Conservation (phyloP, 2,888 invertebrate species). For the Scrobipalpa atriplicella region DNA sequence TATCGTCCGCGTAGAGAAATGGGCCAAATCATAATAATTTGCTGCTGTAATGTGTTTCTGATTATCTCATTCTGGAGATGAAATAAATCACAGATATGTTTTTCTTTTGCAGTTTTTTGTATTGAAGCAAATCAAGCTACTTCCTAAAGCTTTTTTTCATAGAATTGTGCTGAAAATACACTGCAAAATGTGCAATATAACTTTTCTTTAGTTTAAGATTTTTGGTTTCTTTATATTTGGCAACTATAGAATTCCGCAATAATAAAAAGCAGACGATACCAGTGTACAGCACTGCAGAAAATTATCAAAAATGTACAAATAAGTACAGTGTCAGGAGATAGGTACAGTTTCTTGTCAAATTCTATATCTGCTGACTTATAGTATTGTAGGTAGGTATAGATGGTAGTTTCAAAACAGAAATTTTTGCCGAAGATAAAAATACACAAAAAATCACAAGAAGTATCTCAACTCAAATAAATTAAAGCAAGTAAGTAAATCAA, state of each 20-base stretch:
- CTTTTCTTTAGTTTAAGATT: too few species aligned
- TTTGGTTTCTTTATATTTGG: too few species aligned
- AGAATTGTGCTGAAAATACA: too few species aligned
- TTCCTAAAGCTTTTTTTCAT: background rate
- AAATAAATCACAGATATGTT: background rate
- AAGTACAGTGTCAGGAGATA: too few species aligned
- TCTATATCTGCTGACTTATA: too few species aligned
- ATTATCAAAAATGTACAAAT: background rate
- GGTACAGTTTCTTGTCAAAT: too few species aligned
- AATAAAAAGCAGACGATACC: background rate
- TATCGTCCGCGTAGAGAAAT: constrained; percentile 67
- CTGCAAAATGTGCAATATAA: too few species aligned
- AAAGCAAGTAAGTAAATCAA: constrained; percentile 1
- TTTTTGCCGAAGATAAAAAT: too few species aligned
- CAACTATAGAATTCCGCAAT: background rate
- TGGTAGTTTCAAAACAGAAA: too few species aligned
- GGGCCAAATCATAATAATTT: constrained; percentile 60
- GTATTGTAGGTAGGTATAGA: too few species aligned
- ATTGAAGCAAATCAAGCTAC: background rate
- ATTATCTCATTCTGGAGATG: constrained; percentile 48
- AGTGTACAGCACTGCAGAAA: background rate
- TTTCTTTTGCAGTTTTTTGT: too few species aligned
- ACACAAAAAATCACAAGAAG: background rate
- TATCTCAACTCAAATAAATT: background rate
- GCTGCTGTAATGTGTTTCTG: constrained; percentile 62